Conservation (phyloP, 30 jellyfish, hydroid and myxozoan genomes). For the Mastigias papua region DNA sequence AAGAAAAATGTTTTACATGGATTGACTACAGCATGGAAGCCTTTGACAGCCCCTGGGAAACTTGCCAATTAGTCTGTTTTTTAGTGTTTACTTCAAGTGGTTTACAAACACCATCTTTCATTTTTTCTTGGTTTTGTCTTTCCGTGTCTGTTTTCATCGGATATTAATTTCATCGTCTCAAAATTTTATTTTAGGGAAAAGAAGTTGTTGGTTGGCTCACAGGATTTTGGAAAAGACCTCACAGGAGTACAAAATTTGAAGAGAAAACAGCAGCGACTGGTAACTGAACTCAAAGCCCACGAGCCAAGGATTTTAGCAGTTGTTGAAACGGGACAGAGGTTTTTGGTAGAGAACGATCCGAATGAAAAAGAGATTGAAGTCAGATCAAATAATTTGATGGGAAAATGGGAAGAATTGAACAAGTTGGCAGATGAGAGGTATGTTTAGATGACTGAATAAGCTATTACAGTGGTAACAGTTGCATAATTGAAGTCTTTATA, state of each 20-base stretch:
- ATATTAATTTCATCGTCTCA: too few relatives aligned
- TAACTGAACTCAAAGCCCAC: constrained; percentile 82
- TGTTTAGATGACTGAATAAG: too few relatives aligned
- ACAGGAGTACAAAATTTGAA: constrained; percentile 91
- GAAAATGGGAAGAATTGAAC: constrained; percentile 87
- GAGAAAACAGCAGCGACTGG: constrained; percentile 83
- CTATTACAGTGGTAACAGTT: too few relatives aligned
- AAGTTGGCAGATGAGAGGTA: constrained; percentile 83
- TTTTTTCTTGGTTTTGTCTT: too few relatives aligned
- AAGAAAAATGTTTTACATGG: too few relatives aligned
- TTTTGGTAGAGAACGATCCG: constrained; percentile 67
- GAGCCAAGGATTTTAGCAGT: constrained; percentile 76
- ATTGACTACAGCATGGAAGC: too few relatives aligned
- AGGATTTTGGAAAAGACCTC: constrained; percentile 91
- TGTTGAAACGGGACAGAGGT: constrained; percentile 70
- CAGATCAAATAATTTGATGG: constrained; percentile 74
- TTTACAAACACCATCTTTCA: too few relatives aligned
- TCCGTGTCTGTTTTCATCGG: too few relatives aligned
- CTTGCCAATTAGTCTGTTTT: too few relatives aligned
- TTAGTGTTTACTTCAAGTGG: too few relatives aligned
- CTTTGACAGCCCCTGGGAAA: too few relatives aligned
- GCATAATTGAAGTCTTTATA: too few relatives aligned
- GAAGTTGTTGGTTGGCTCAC: constrained; percentile 88
- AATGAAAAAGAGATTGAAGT: constrained; percentile 60
- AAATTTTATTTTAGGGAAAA: constrained; percentile 65